These are phyloP conservation scores for Geococcyx californianus DNA, from an alignment of 2,113 vertebrate species.

Conservation along the genomic window DNA sequence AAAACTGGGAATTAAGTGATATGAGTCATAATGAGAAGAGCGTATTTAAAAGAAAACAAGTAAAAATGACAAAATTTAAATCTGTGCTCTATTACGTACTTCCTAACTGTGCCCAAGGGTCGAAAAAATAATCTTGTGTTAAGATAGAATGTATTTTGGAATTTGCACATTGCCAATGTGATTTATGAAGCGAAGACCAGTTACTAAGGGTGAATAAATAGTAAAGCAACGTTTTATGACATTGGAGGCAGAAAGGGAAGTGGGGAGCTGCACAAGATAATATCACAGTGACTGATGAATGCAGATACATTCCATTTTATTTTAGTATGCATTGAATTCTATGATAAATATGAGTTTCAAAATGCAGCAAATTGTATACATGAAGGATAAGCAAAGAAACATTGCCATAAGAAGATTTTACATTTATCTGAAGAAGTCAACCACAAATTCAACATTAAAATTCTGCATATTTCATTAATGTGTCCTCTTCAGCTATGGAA, in stretches of 20 bases:
- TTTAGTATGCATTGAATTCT: neutral
- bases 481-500: neutral
- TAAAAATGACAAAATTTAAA: neutral
- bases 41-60: neutral
- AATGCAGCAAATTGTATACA: constrained; percentile 20
- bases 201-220: neutral
- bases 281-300: neutral
- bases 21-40: neutral
- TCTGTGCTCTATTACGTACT: neutral
- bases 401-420: accelerated
- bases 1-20: neutral
- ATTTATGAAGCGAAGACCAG: neutral
- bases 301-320: neutral
- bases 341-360: constrained; percentile 8
- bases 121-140: neutral
- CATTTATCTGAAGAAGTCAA: neutral
- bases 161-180: neutral
- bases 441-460: neutral
- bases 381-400: constrained; percentile 32
- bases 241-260: neutral
- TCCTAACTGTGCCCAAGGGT: neutral
- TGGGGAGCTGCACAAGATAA: neutral
- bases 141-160: neutral
- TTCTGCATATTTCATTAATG: neutral
- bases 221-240: neutral